Percentiles rank a stretch among this genome's conserved stretches.
Evolutionary conservation across 1,140 invertebrate species (phyloP).

Genomic region (Leptopilina boulardi): DNA sequence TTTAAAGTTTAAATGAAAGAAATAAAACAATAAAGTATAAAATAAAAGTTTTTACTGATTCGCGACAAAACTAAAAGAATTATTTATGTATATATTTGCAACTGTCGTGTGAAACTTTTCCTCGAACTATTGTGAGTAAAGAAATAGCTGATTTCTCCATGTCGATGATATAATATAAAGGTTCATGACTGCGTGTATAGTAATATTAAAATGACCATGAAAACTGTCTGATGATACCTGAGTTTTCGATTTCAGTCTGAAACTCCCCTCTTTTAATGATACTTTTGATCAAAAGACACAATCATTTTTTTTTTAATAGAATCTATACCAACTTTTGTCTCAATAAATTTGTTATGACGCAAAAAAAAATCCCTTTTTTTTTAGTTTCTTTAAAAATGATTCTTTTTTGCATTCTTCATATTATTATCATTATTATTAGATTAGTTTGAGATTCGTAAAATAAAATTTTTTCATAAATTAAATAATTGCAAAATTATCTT

Average conservation of each 20-base stretch:
- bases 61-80: not conserved
- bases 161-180: conserved; percentile 8
- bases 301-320: conserved; percentile 20
- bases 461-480: too few relatives aligned
- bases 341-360: not conserved
- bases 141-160: conserved; percentile 7
- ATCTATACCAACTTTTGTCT: not conserved
- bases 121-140: not conserved
- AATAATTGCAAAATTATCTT: too few relatives aligned
- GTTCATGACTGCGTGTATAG: conserved; percentile 15
- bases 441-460: too few relatives aligned
- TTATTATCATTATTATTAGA: not conserved
- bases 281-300: conserved; percentile 3
- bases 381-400: not conserved
- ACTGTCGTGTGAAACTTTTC: conserved; percentile 20
- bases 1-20: not conserved
- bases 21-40: not conserved
- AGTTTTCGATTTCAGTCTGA: not conserved
- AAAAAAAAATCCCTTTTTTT: not conserved
- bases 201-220: conserved; percentile 20
- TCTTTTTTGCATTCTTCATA: not conserved
- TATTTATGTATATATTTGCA: not conserved
- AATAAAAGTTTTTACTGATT: not conserved
- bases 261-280: conserved; percentile 11
- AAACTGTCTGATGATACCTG: conserved; percentile 27